phyloP scores from a whole-genome alignment of 2,797 vertebrate genomes.

The Rhynchonycteris naso region DNA sequence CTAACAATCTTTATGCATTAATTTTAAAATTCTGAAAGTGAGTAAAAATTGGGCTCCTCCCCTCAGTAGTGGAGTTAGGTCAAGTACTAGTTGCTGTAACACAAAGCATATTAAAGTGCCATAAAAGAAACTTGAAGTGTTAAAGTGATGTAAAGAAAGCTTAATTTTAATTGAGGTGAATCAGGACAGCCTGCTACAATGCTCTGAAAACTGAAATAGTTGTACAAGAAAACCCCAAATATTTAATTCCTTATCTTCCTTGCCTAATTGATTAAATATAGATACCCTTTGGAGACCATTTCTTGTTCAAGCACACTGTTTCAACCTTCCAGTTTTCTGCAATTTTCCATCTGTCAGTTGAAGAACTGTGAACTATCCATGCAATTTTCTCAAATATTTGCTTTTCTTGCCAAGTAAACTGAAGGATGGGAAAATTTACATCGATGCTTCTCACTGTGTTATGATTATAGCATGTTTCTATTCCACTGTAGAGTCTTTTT shows the following conservation, averaged over 20 bases:
- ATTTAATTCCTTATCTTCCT: conserved; percentile 14
- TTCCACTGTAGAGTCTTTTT: background rate
- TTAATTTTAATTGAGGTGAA: background rate
- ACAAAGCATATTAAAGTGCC: background rate
- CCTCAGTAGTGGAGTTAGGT: background rate
- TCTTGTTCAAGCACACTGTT: background rate
- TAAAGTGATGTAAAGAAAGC: conserved; percentile 5
- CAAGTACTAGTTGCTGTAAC: background rate
- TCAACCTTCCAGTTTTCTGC: conserved; percentile 28
- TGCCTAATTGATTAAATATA: conserved; percentile 40
- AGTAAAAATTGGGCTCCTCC: background rate
- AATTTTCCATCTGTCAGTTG: conserved; percentile 48
- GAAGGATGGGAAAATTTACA: background rate
- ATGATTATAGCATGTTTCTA: background rate
- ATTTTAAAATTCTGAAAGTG: background rate
- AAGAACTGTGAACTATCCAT: conserved; percentile 51
- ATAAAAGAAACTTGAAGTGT: background rate
- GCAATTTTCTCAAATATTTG: conserved; percentile 68
- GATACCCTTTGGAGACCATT: conserved; percentile 26
- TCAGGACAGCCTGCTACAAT: background rate
- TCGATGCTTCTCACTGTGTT: background rate
- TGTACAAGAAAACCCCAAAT: conserved; percentile 34
- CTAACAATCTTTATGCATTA: background rate
- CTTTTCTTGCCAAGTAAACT: conserved; percentile 50
- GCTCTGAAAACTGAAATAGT: conserved; percentile 39